Evolutionary conservation across 2,797 vertebrate species (phyloP), one percentile per base, ranked within the genome.

Genomic region (Hapalemur alaotrensis): DNA sequence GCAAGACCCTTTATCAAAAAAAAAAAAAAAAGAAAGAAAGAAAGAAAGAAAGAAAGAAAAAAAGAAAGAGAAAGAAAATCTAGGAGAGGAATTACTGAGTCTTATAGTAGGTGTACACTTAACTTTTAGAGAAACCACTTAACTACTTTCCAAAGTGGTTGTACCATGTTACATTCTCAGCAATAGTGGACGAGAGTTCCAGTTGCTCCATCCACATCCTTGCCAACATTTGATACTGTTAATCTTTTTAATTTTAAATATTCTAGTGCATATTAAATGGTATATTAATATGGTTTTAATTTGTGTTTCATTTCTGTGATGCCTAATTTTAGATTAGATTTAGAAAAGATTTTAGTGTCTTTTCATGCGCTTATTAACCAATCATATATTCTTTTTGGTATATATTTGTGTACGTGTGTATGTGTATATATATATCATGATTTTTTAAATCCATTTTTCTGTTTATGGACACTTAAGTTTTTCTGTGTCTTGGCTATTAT

Each of bases 121-220:
- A 69, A 73, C 54, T 87, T 93, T 78, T 86, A 59, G 91, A 59
- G 92, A 91, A 82, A 70, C 43, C 17, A 89, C 32, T 38, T n/a
- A 46, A 57, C 35, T 52, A 13, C 54, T 54, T 81, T 32, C 76
- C 52, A n/a, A 54, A 69, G 20, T 32, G 22, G 3, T 52, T 78
- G 5, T 18, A 38, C 17, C 20, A 1, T 17, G 20, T 54, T n/a
- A 18, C 22, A 4, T 70, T 48, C 8, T 63, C 38, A n/a, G 59
- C 63, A 18, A 0, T 48, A 32, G 18, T 38, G 38, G 59, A 1
- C n/a, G 17, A 54, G 80, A 4, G 6, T 82, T 76, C 43, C 9
- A 7, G 7, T 52, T 69, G 69, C 18, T 61, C 52, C 20, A 10
- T 61, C 17, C 7, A 13, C 32, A 75, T 22, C 32, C 15, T 72